Percentiles rank a stretch among this genome's conserved stretches.
Evolutionary conservation across 2,888 invertebrate genomes (phyloP).

Genomic region (Spisula subtruncata): DNA sequence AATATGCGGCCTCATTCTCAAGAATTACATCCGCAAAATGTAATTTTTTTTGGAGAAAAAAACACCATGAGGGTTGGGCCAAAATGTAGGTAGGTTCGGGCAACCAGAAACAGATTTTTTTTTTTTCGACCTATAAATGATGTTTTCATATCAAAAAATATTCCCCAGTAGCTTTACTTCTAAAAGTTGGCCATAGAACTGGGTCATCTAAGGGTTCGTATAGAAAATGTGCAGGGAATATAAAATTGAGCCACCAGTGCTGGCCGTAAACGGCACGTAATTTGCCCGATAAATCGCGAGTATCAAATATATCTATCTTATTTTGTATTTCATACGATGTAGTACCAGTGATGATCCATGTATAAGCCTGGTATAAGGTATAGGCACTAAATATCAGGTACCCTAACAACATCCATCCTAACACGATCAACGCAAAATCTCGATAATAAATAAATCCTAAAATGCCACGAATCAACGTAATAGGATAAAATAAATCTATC

Average conservation of each 20-base stretch:
- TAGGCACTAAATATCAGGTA: slow-evolving; percentile 75
- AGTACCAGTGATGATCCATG: slow-evolving; percentile 73
- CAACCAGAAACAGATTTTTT: too few species aligned
- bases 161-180: slow-evolving; percentile 5
- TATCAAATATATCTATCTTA: slow-evolving; percentile 78
- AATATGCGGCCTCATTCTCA: too few species aligned
- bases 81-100: too few species aligned
- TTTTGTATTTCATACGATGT: slow-evolving; percentile 83
- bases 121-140: too few species aligned
- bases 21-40: too few species aligned
- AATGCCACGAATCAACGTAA: slow-evolving; percentile 75
- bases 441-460: slow-evolving; percentile 72
- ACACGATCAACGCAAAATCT: slow-evolving; percentile 71
- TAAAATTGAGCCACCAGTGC: slow-evolving; percentile 80
- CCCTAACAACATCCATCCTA: slow-evolving; percentile 78
- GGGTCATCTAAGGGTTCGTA: slow-evolving; percentile 81
- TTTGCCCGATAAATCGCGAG: slow-evolving; percentile 68
- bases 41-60: too few species aligned
- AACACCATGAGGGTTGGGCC: too few species aligned
- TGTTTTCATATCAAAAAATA: not conserved
- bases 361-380: slow-evolving; percentile 75
- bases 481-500: slow-evolving; percentile 80
- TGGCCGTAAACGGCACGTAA: slow-evolving; percentile 81
- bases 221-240: slow-evolving; percentile 81
- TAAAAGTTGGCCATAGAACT: slow-evolving; percentile 76